Base-by-base conservation (phyloP, 2,113 vertebrate species). In the Mungos mungo region DNA sequence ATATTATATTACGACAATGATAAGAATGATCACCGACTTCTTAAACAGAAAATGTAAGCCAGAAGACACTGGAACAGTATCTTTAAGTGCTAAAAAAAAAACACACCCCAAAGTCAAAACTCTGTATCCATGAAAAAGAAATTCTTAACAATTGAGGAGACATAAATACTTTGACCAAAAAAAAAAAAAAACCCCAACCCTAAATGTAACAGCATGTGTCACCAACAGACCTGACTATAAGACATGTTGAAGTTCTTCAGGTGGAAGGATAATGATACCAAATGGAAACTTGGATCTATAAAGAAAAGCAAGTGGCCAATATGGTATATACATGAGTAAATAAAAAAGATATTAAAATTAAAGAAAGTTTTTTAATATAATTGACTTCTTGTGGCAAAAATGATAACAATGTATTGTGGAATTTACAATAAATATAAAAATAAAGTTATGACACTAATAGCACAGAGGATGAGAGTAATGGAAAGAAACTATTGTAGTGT, bases 81-180 rank as follows among this genome's bases (percentile, higher is more conserved):
- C n/a, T 74, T 45, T 84, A 52, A 88, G 77, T 25, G 57, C 14
- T 88, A 23, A 63, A 33, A 81, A 93, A 96, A 82, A 96, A 82
- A 41, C 41, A 3, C 41, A 41, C 41, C 41, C 18, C 77, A 93
- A 90, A 88, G 29, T 45, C 71, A 85, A 38, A 80, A 85, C 72
- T 76, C 71, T 86, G 50, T 38, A 89, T 29, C 38, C 50, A n/a
- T 33, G 76, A 54, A 38, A 69, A 77, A 47, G 11, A 60, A 50
- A 88, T 54, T 66, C 21, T 81, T 23, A 63, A 45, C 38, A 96
- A 69, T 50, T 52, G 72, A 87, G 19, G 33, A 29, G 31, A 91
- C 90, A 94, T 81, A 31, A 74, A 60, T 52, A 84, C 25, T 74
- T 82, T 54, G 66, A 41, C 87, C 25, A 45, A n/a, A 86, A 69